Evolutionary conservation across 2,888 invertebrate species (phyloP).

Genomic region (Synanthedon myopaeformis): DNA sequence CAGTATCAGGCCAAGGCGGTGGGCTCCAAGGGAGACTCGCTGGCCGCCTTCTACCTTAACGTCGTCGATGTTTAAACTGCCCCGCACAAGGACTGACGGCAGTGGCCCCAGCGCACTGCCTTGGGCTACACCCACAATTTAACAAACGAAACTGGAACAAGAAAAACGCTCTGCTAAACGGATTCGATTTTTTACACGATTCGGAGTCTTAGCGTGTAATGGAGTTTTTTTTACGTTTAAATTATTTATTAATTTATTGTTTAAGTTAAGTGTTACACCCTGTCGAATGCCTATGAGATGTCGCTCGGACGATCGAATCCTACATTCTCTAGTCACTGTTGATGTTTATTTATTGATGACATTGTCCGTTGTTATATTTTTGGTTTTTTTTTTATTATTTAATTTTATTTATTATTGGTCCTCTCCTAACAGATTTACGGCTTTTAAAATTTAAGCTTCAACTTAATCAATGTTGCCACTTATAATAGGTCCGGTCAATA

Average conservation of each 20-base stretch:
- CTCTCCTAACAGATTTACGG: slow-evolving; percentile 52
- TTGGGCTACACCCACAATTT: slow-evolving; percentile 27
- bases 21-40: slow-evolving; percentile 86
- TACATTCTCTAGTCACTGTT: slow-evolving; percentile 61
- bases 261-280: slow-evolving; percentile 65
- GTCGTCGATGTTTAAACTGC: slow-evolving; percentile 71
- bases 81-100: slow-evolving; percentile 38
- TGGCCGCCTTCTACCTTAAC: slow-evolving; percentile 89
- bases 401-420: slow-evolving; percentile 36
- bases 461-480: slow-evolving; percentile 50
- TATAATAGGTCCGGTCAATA: slow-evolving; percentile 11
- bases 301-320: slow-evolving; percentile 37
- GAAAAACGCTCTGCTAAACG: slow-evolving; percentile 37
- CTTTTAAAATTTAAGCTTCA: slow-evolving; percentile 53
- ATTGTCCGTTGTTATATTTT: slow-evolving; percentile 30
- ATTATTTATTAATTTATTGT: slow-evolving; percentile 57
- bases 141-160: slow-evolving; percentile 21
- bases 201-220: slow-evolving; percentile 59
- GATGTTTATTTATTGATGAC: slow-evolving; percentile 40
- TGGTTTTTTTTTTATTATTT: slow-evolving; percentile 31
- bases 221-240: slow-evolving; percentile 46
- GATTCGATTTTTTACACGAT: slow-evolving; percentile 59
- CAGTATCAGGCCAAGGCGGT: slow-evolving; percentile 90
- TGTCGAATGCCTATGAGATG: slow-evolving; percentile 59
- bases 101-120: slow-evolving; percentile 30